phyloP scores from a whole-genome alignment of 2,888 invertebrate species.

The Ormyrus pomaceus region DNA sequence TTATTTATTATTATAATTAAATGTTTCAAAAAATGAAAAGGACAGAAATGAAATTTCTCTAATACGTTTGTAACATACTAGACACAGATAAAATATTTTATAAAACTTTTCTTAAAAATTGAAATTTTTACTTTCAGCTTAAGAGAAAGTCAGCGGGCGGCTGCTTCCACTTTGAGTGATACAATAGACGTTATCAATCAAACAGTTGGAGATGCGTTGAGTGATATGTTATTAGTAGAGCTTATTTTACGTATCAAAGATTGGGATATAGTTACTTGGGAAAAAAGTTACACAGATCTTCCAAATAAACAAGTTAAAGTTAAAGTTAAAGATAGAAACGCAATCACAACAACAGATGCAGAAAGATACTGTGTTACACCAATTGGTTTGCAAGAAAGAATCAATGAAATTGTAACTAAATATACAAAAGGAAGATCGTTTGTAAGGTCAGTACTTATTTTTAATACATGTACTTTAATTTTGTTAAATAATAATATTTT shows the following conservation, averaged over 20 bases:
- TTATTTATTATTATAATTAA: too few species aligned
- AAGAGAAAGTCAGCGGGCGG: conserved; percentile 63
- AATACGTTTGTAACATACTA: too few species aligned
- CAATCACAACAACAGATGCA: conserved; percentile 91
- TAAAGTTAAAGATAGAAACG: conserved; percentile 89
- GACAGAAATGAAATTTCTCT: too few species aligned
- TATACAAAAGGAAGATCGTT: conserved; percentile 89
- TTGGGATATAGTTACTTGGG: conserved; percentile 89
- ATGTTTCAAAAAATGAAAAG: too few species aligned
- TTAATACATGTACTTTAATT: background rate
- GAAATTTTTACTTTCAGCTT: conserved; percentile 56
- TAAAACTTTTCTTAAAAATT: background rate
- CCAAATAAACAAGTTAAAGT: conserved; percentile 94
- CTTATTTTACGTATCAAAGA: conserved; percentile 89
- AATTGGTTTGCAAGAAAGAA: conserved; percentile 87
- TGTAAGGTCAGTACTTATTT: conserved; percentile 80
- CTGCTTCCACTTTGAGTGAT: conserved; percentile 81
- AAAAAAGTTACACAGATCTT: conserved; percentile 87
- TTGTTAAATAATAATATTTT: conserved; percentile 18
- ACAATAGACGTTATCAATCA: conserved; percentile 94
- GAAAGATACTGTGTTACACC: conserved; percentile 90
- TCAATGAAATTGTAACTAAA: conserved; percentile 83
- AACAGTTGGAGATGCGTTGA: conserved; percentile 97
- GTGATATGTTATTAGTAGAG: conserved; percentile 96
- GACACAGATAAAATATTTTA: background rate